phyloP scores from a whole-genome alignment of 1,140 invertebrate species.

The Artemia franciscana region DNA sequence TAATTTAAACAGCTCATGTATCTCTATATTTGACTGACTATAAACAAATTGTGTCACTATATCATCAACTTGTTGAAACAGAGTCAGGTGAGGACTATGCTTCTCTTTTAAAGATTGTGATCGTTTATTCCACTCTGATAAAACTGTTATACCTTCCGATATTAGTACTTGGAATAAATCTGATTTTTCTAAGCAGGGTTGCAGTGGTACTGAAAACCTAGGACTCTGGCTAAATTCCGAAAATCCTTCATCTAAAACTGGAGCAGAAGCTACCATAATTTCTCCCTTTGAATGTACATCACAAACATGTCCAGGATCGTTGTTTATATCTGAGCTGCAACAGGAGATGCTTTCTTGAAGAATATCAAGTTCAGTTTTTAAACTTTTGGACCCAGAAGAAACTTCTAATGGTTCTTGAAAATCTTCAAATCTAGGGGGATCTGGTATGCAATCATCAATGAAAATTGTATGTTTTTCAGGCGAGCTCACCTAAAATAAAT shows the following conservation, averaged over 20 bases:
- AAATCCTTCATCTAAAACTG: neutral
- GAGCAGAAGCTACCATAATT: neutral
- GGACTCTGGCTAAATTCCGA: neutral
- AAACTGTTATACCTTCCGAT: neutral
- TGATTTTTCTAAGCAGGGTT: neutral
- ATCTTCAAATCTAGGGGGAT: too few relatives aligned
- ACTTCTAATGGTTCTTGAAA: neutral
- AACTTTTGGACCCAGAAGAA: neutral
- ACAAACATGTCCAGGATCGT: neutral
- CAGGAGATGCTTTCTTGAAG: neutral
- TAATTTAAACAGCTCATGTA: neutral
- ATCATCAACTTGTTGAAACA: neutral
- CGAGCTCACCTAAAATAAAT: too few relatives aligned
- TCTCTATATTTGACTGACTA: neutral
- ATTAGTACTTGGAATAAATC: neutral
- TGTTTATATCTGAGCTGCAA: neutral
- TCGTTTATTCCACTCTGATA: neutral
- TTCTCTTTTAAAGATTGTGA: neutral
- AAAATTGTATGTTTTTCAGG: too few relatives aligned
- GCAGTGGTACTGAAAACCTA: neutral
- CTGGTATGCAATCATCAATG: too few relatives aligned
- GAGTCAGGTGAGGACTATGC: neutral
- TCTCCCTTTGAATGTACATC: neutral
- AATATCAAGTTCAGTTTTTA: neutral
- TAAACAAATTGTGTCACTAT: neutral